phyloP scores from a whole-genome alignment of 2,113 vertebrate species.

The Trochalopteron elliotii region DNA sequence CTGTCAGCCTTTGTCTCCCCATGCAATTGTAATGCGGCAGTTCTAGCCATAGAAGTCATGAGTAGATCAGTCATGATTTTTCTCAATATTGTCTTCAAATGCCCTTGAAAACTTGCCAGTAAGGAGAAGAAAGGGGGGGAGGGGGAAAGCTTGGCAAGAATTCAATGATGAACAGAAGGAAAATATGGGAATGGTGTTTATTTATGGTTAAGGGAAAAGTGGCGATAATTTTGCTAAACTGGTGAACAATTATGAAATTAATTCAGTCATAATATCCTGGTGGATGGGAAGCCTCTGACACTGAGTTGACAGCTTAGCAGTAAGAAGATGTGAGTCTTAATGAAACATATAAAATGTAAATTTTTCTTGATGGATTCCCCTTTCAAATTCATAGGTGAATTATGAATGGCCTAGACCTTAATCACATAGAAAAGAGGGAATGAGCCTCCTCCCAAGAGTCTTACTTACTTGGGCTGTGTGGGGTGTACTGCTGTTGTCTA shows the following conservation, averaged over 20 bases:
- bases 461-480: neutral
- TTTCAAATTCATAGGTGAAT: neutral
- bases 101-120: slow-evolving; percentile 11
- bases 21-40: neutral
- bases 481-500: neutral
- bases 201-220: neutral
- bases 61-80: neutral
- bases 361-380: neutral
- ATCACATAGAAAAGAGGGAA: neutral
- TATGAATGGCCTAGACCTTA: neutral
- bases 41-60: neutral
- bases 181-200: neutral
- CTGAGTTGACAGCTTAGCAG: neutral
- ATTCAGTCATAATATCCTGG: neutral
- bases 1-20: neutral
- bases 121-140: neutral
- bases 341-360: neutral
- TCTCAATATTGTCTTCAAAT: neutral
- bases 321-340: neutral
- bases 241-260: neutral
- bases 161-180: neutral
- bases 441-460: neutral
- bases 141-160: neutral
- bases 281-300: neutral
- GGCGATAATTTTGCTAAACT: neutral